Base-by-base conservation (phyloP, 2,113 vertebrate species). In the Lophura nycthemera region DNA sequence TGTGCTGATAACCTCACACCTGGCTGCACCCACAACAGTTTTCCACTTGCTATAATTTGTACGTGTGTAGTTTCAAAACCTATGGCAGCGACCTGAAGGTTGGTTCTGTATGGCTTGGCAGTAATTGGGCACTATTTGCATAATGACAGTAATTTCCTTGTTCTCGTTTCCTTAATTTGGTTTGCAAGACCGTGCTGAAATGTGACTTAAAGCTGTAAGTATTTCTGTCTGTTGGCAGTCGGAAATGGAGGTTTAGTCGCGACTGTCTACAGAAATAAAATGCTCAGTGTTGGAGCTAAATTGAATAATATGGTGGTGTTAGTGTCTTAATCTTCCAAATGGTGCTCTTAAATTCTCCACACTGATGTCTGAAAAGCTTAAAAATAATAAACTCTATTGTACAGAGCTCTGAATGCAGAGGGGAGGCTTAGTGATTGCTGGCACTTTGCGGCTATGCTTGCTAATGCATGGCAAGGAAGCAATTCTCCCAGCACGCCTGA, bases 371-470 rank as follows among this genome's bases (percentile, higher is more conserved):
- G 80, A 86, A 93, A 95, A 71, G 79, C 88, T 93, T 94, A 93
- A 96, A 97, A 95, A 95, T 95, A 95, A 95, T 92, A 91, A 96
- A 86, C 61, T 91, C 61, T 29, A 84, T 95, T 95, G 76, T 95
- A 78, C 1, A 63, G 76, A 69, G 95, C 83, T 96, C 88, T 94
- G 88, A 96, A 88, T 91, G 16, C 65, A 65, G 86, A 91, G 76
- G 75, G 43, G 69, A 90, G 86, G 82, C 85, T 92, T 30, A 67
- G 76, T 83, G 71, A 88, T 86, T 92, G 83, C 83, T 94, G 93
- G 94, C 90, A 84, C 57, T 65, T 89, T 66, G 43, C 4, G 54
- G 70, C 72, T 34, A 73, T 80, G 13, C 83, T 63, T 1, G 0
- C 64, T 93, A 38, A 43, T 82, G 32, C 66, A 40, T 86, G 91